Evolutionary conservation across 2,797 vertebrate species (phyloP).

Genomic region (Nannoperca obscura): DNA sequence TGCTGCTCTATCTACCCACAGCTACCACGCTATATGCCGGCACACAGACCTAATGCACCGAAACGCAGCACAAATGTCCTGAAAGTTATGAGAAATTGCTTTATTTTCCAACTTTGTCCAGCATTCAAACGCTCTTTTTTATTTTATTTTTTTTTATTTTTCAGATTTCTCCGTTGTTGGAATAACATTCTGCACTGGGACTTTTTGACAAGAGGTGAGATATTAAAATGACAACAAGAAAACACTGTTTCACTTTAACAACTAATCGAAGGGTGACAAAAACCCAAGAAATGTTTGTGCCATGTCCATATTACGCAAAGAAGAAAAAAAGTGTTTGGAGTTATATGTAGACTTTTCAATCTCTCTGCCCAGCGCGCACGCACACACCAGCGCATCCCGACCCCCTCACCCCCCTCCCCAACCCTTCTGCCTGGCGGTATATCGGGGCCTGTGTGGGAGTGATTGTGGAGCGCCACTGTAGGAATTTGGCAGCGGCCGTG

Average conservation of each 20-base stretch:
- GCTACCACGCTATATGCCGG: conserved; percentile 71
- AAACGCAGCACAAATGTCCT: conserved; percentile 72
- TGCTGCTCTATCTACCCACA: conserved; percentile 90
- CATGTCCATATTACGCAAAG: conserved; percentile 19
- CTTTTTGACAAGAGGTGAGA: conserved; percentile 67
- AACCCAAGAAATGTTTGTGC: background rate
- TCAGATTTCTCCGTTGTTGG: conserved; percentile 66
- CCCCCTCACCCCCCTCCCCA: conserved; percentile 19
- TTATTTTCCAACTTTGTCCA: conserved; percentile 78
- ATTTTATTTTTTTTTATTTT: conserved; percentile 49
- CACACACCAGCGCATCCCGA: conserved; percentile 9
- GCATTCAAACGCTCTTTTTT: conserved; percentile 53
- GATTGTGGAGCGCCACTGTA: conserved; percentile 96
- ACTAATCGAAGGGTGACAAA: conserved; percentile 24
- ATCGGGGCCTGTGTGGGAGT: conserved; percentile 90
- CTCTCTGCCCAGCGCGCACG: conserved; percentile 39
- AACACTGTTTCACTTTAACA: conserved; percentile 30
- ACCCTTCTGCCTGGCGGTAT: conserved; percentile 85
- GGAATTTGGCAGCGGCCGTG: conserved; percentile 95
- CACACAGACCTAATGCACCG: conserved; percentile 80
- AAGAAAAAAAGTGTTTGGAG: conserved; percentile 53
- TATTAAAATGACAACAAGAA: conserved; percentile 24
- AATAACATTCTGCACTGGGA: conserved; percentile 63
- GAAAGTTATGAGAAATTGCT: conserved; percentile 76
- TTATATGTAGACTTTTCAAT: conserved; percentile 62